Evolutionary conservation across 2,113 vertebrate genomes (phyloP).

Genomic region (Mastomys coucha): DNA sequence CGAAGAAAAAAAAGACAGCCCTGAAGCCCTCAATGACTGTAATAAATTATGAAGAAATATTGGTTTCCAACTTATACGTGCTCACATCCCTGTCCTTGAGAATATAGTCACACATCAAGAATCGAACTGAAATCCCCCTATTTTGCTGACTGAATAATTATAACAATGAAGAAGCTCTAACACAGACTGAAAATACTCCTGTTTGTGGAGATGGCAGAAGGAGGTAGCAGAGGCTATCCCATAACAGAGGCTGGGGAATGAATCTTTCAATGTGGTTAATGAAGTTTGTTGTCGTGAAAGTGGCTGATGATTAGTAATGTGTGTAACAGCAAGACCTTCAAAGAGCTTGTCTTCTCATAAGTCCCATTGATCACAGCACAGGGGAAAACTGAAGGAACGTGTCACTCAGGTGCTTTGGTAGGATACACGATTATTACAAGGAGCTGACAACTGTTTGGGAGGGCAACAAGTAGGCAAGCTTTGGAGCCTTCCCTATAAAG

Average conservation of each 20-base stretch:
- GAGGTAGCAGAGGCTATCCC: neutral
- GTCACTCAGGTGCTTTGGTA: neutral
- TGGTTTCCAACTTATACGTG: neutral
- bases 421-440: neutral
- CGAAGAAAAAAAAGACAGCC: neutral
- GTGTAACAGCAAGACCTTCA: neutral
- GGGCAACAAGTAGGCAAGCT: neutral
- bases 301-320: slow-evolving; percentile 58
- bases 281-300: slow-evolving; percentile 29
- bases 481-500: neutral
- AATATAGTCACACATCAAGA: neutral
- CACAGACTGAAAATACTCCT: neutral
- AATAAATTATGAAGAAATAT: slow-evolving; percentile 11
- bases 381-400: neutral
- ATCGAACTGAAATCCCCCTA: neutral
- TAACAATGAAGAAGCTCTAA: neutral
- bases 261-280: slow-evolving; percentile 51
- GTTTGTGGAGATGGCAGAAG: neutral
- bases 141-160: neutral
- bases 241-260: neutral
- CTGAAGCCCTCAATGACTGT: neutral
- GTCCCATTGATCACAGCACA: neutral
- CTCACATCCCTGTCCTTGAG: neutral
- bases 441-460: neutral
- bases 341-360: neutral